Evolutionary conservation across 2,888 invertebrate genomes (phyloP).

Genomic region (Cybosia mesomella): DNA sequence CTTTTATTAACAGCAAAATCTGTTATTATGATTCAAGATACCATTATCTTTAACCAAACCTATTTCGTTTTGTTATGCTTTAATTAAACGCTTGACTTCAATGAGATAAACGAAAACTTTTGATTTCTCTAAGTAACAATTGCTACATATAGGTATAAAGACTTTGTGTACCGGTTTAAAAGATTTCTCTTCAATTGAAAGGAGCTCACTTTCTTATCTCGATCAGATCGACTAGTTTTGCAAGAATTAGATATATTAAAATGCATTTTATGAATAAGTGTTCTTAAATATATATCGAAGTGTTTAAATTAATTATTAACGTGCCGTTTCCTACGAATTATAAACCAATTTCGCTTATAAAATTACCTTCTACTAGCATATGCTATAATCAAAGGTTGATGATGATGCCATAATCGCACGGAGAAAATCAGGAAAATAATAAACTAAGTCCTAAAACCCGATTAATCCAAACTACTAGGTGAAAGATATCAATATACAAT

Average conservation of each 20-base stretch:
- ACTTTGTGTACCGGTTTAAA: background rate
- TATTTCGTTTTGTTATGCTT: background rate
- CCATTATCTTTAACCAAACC: background rate
- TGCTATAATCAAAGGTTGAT: background rate
- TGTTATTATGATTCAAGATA: background rate
- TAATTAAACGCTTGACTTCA: background rate
- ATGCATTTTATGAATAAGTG: background rate
- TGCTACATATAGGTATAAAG: background rate
- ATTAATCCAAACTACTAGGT: too few relatives aligned
- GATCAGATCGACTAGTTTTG: background rate
- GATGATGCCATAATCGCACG: too few relatives aligned
- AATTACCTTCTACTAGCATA: background rate
- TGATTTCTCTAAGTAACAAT: background rate
- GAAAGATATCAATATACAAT: too few relatives aligned
- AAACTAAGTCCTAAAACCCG: too few relatives aligned
- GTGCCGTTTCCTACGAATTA: background rate
- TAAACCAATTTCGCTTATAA: background rate
- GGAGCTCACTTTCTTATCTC: conserved; percentile 4
- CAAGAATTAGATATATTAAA: background rate
- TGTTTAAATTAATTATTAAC: background rate
- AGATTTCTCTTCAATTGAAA: conserved; percentile 1
- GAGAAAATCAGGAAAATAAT: too few relatives aligned
- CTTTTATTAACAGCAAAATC: too few relatives aligned
- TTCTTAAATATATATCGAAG: background rate
- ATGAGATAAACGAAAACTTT: background rate